These are phyloP conservation scores for Cataglyphis cursor DNA, from an alignment of 2,888 invertebrate genomes.

Conservation along the genomic window DNA sequence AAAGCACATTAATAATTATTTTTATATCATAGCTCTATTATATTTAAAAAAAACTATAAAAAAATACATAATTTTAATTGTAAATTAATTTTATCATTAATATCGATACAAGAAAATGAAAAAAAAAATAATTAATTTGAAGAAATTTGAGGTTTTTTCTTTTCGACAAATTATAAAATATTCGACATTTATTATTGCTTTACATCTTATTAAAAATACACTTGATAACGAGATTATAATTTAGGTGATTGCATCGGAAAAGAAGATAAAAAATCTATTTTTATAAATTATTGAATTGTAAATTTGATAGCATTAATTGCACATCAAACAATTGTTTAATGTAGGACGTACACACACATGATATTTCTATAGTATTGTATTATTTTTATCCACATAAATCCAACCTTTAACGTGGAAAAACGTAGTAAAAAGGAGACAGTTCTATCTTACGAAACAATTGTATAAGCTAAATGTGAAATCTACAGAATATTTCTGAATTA, in stretches of 20 bases:
- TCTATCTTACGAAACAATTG: neutral
- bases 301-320: neutral
- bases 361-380: neutral
- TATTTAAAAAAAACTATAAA: neutral
- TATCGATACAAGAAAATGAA: neutral
- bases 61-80: neutral
- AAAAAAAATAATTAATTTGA: neutral
- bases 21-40: neutral
- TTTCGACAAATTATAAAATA: neutral
- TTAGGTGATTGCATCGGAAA: neutral
- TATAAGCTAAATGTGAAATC: neutral
- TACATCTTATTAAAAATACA: neutral
- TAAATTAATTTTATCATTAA: neutral
- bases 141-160: neutral
- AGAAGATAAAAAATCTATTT: neutral
- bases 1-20: neutral
- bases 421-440: neutral
- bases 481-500: neutral
- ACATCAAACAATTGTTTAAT: neutral
- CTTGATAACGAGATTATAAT: neutral
- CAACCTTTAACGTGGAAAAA: neutral
- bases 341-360: neutral
- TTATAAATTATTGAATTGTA: neutral
- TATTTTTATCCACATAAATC: neutral
- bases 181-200: neutral